Conservation (phyloP, 2,113 vertebrate genomes). For the Poecilia latipinna region DNA sequence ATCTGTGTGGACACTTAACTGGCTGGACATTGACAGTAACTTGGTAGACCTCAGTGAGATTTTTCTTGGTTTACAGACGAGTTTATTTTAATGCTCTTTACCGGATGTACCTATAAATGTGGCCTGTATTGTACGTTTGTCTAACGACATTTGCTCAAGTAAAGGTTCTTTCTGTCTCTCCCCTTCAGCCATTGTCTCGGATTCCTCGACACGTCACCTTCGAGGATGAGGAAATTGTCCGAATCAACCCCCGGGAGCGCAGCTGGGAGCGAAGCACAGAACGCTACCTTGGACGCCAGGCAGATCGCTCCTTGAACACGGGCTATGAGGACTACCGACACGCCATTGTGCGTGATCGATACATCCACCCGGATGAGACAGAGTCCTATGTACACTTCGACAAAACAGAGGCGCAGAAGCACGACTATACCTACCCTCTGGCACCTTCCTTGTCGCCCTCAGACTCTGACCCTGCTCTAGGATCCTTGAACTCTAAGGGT, state of each 20-base stretch:
- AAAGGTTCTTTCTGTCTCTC: background rate
- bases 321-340: slow-evolving; percentile 98
- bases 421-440: slow-evolving; percentile 95
- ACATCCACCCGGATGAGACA: slow-evolving; percentile 84
- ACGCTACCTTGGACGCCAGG: slow-evolving; percentile 38
- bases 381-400: slow-evolving; percentile 94
- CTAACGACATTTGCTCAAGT: fast-evolving
- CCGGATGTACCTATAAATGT: background rate
- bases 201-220: slow-evolving; percentile 90
- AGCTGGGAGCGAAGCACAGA: slow-evolving; percentile 78
- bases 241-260: slow-evolving; percentile 96
- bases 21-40: background rate
- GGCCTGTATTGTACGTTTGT: background rate
- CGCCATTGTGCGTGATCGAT: slow-evolving; percentile 87
- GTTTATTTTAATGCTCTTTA: background rate
- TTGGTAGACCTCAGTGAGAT: background rate
- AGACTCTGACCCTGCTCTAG: slow-evolving; percentile 78
- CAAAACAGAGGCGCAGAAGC: slow-evolving; percentile 91
- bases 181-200: slow-evolving; percentile 74
- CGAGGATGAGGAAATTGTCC: slow-evolving; percentile 95
- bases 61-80: background rate
- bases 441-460: slow-evolving; percentile 85
- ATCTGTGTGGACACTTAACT: background rate
- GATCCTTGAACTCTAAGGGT: slow-evolving; percentile 83
- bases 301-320: slow-evolving; percentile 89